A percentile compares a stretch with the other conserved stretches of the same genome.
phyloP scores from a whole-genome alignment of 1,140 invertebrate species.

The Holotrichia oblita region DNA sequence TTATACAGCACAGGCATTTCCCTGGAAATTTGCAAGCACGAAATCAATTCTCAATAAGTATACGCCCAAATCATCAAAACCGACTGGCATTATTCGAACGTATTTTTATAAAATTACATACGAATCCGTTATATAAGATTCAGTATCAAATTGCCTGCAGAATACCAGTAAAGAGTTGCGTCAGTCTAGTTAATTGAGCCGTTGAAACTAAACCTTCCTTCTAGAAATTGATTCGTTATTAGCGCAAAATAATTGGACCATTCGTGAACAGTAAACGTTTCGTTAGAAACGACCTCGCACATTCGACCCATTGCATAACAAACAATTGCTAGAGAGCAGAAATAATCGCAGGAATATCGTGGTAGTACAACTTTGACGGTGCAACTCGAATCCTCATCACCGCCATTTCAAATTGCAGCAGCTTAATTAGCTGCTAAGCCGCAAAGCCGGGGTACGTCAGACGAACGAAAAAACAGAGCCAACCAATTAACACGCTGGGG shows the following conservation, averaged over 20 bases:
- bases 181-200: conserved; percentile 12
- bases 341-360: neutral
- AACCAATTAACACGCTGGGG: conserved; percentile 10
- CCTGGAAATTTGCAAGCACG: no score
- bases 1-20: no score
- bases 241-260: neutral
- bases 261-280: conserved; percentile 2
- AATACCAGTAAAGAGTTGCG: neutral
- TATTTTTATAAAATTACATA: no score
- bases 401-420: conserved; percentile 6
- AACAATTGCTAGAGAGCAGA: neutral
- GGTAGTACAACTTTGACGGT: neutral
- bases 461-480: neutral
- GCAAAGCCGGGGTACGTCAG: conserved; percentile 25
- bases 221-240: conserved; percentile 18
- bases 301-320: conserved; percentile 18
- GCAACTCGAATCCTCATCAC: conserved; percentile 25
- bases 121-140: neutral
- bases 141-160: neutral
- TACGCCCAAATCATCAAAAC: no score
- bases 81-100: no score
- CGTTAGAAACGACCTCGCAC: neutral
- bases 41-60: no score
- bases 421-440: conserved; percentile 32
- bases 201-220: neutral